Base-by-base conservation (phyloP, 2,797 vertebrate species). In the Avahi laniger region DNA sequence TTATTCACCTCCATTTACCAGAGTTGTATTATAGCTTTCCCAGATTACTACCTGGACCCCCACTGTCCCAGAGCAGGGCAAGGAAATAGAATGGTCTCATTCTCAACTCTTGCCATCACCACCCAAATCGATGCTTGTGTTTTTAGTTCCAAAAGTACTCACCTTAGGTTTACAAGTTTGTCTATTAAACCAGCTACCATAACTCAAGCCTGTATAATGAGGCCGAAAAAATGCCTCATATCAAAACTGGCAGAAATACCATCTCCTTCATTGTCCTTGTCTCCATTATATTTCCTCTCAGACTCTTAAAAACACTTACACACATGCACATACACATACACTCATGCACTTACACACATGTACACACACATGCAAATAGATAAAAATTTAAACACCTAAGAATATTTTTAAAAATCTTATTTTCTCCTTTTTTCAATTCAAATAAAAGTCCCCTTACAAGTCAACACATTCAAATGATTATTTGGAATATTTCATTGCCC, bases 31-130 rank as follows among this genome's bases (percentile, higher is more conserved):
- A 10, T 10, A 13, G 14, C 41, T 73, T 80, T 93, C 22, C 48
- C 3, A 8, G 3, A 4, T 17, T 1, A 15, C 4, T 41, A 13
- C 3, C 20, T 13, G 20, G 4, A 28, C 1, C n/a, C 10, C 50
- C 2, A 2, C 4, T 61, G 28, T 54, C 7, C 22, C 30, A 83
- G 38, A 17, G 1, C 28, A 86, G 2, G 5, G 7, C 4, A 63
- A 14, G 9, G 12, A 15, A 10, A 76, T 54, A 15, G 13, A 30
- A 75, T 38, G 5, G 10, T 46, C 26, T 13, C 59, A 7, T 35
- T 94, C 5, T 67, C 17, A 69, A 17, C 61, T 59, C 50, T 69
- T 79, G 26, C 52, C 14, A 26, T 50, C 26, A 93, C 14, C n/a
- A 52, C 46, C 46, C 41, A 95, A 83, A 76, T 52, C 17, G 48